phyloP scores from a whole-genome alignment of 1,140 invertebrate genomes.

The Microplitis demolitor region DNA sequence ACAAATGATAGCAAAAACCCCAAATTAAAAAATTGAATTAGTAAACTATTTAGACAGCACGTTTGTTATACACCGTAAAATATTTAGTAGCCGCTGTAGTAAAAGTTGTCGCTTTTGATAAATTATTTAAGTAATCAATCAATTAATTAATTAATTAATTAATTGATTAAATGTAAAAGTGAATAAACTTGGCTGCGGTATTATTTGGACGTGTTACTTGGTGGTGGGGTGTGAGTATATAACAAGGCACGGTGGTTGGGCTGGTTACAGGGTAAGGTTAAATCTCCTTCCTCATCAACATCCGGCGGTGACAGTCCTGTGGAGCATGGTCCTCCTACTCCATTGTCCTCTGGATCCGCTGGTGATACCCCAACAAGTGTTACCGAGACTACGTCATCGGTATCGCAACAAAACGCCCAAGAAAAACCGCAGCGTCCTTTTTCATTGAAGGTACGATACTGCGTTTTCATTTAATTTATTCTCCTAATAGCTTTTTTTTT shows the following conservation, averaged over 20 bases:
- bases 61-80: background rate
- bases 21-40: conserved; percentile 18
- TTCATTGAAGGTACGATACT: conserved; percentile 67
- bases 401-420: conserved; percentile 55
- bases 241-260: conserved; percentile 61
- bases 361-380: conserved; percentile 50
- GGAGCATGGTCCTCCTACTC: conserved; percentile 60
- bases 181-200: conserved; percentile 24
- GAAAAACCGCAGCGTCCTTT: conserved; percentile 69
- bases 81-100: background rate
- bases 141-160: background rate
- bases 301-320: conserved; percentile 62
- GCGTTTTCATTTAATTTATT: background rate
- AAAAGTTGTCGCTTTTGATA: background rate
- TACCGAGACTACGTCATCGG: conserved; percentile 47
- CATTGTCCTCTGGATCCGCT: conserved; percentile 53
- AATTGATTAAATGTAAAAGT: background rate
- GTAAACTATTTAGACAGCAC: conserved; percentile 16
- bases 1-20: background rate
- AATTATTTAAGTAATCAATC: background rate
- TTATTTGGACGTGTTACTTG: conserved; percentile 38
- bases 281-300: conserved; percentile 65
- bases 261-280: conserved; percentile 71
- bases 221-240: conserved; percentile 55
- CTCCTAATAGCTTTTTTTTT: background rate